Conservation (phyloP, 2,888 invertebrate species). For the Pheosia gnoma region DNA sequence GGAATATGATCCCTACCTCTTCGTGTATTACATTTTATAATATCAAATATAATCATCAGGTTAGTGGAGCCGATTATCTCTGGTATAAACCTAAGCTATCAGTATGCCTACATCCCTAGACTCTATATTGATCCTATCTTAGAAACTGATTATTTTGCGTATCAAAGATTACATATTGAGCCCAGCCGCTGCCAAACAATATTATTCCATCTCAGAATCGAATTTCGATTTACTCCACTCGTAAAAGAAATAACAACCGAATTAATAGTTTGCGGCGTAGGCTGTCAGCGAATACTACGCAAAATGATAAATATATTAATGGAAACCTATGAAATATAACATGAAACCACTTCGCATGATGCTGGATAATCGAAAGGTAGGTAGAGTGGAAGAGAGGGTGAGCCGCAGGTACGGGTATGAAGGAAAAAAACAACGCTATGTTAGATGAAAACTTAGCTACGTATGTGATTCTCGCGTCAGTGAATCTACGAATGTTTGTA, state of each 20-base stretch:
- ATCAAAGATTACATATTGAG: background rate
- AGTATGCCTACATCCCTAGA: no score
- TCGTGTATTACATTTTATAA: no score
- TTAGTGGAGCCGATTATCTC: no score
- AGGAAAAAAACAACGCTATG: conserved; percentile 39
- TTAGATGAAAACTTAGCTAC: conserved; percentile 55
- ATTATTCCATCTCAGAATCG: conserved; percentile 21
- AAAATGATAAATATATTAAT: conserved; percentile 45
- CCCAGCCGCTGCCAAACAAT: background rate
- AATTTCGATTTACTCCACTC: conserved; percentile 26
- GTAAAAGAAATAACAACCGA: conserved; percentile 25
- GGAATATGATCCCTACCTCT: no score
- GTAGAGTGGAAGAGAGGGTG: conserved; percentile 49
- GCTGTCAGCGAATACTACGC: conserved; percentile 40
- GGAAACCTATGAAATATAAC: conserved; percentile 45
- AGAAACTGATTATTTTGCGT: conserved; percentile 1
- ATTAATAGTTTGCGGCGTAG: conserved; percentile 46
- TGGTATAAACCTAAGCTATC: no score
- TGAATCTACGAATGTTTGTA: conserved; percentile 42
- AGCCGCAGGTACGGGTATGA: conserved; percentile 38
- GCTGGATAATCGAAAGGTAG: conserved; percentile 51
- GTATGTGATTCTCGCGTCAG: conserved; percentile 47
- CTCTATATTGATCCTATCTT: background rate
- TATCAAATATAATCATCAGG: no score
- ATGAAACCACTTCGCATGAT: conserved; percentile 45